Conservation (phyloP, 2,888 invertebrate species). For the Priocnemis perturbator region DNA sequence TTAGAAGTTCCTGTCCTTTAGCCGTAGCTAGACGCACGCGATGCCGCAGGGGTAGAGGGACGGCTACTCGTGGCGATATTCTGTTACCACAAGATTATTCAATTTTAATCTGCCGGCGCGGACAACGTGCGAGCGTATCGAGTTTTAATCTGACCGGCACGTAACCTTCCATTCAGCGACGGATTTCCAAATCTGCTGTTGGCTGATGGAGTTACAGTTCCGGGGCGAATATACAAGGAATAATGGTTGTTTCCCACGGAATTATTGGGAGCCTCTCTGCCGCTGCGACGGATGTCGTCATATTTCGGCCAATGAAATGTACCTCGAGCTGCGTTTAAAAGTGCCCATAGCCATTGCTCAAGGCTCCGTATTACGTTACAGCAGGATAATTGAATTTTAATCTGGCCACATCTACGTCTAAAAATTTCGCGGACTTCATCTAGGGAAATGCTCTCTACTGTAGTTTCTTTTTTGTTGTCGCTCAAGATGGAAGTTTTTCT, state of each 20-base stretch:
- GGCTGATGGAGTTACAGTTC: too few species aligned
- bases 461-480: too few species aligned
- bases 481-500: too few species aligned
- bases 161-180: background rate
- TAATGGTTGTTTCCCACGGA: too few species aligned
- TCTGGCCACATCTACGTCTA: constrained; percentile 5
- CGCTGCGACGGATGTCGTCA: too few species aligned
- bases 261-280: too few species aligned
- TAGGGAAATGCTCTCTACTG: too few species aligned
- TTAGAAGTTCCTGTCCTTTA: constrained; percentile 39
- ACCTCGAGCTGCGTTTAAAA: too few species aligned
- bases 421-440: background rate
- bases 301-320: too few species aligned
- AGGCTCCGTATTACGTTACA: constrained; percentile 36
- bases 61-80: constrained; percentile 21
- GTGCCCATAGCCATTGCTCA: too few species aligned
- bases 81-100: constrained; percentile 25
- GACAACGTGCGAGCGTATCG: too few species aligned
- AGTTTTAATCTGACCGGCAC: background rate
- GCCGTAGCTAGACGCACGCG: constrained; percentile 6
- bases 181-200: background rate
- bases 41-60: background rate
- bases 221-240: too few species aligned
- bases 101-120: constrained; percentile 28
- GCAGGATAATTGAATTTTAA: constrained; percentile 41